Base-by-base conservation (phyloP, 2,888 invertebrate genomes). In the Amphipoea lucens region DNA sequence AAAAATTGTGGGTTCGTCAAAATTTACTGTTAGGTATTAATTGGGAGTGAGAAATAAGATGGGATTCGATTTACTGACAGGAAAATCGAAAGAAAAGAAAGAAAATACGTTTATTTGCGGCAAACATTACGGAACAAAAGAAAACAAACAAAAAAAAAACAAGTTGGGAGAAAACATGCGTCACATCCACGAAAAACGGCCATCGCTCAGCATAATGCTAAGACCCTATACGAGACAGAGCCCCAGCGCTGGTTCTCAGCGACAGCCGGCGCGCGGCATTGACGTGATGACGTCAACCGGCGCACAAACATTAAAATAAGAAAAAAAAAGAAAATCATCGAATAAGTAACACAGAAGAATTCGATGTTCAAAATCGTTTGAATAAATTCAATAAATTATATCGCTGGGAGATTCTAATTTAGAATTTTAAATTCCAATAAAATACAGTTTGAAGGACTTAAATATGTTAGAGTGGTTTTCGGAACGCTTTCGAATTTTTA, bases 371-470 rank as follows among this genome's bases (percentile, higher is more conserved):
- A 79, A 69, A 48, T 51, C 54, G 63, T 63, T 51, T 60, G 7
- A 76, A 74, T 71, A 40, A 70, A 75, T 75, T 83, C 63, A 65
- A 78, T 76, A 63, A 29, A 70, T n/a, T n/a, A n/a, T 57, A 66
- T 63, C 0, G 40, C 14, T 17, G 9, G 12, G 40, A 54, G 45
- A 77, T 60, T 75, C 60, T 65, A 62, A 72, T 78, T 74, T 23
- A 17, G 14, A 66, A 86, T 84, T 74, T 72, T 20, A 87, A 79
- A 76, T 84, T 75, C 48, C 40, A 74, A 67, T 79, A 67, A 65
- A 72, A 67, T 66, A 67, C 40, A 17, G 54, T 14, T 40, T 60
- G 42, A 48, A 69, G 23, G n/a, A 66, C 4, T 65, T 36, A 23
- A 29, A 12, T 48, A 14, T 42, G 4, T 6, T 4, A 69, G 45